Base-by-base conservation (phyloP, 2,113 vertebrate species). In the Scopus umbretta region DNA sequence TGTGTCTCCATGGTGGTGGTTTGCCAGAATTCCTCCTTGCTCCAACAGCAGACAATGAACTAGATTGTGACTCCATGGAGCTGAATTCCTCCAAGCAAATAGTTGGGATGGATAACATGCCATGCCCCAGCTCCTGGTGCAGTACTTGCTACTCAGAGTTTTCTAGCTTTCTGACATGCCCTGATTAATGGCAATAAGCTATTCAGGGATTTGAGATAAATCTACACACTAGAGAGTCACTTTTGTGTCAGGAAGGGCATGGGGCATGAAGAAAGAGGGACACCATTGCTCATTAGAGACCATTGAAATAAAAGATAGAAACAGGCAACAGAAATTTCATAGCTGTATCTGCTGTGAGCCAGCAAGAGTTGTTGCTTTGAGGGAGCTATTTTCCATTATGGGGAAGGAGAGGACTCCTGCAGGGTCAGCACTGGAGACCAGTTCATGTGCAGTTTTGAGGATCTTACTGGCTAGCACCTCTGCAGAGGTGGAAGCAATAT, bases 51-150 rank as follows among this genome's bases (percentile, higher is more conserved):
- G 72, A 96, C 86, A 92, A 86, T 71, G 86, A 92, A 75, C 47
- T 78, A 84, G 61, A 65, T 79, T 92, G 90, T 94, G 65, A 91
- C 65, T 91, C 72, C 68, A 81, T 38, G 73, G 73, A 96, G 65
- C 47, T 52, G 68, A 94, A 96, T 93, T 92, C 80, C 86, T 91
- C 56, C 65, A 80, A 92, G 76, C 20, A 95, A 94, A 92, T 86
- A 95, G 65, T 36, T 93, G 52, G 36, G 36, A 93, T 86, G 76
- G 76, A 80, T 81, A 87, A 75, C 52, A 89, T 56, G 21, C 67
- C 63, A 67, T 70, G 55, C 7, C 16, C 38, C 36, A 81, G 36
- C 56, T 84, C 16, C 56, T 78, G 71, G 45, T 78, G 45, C 9
- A 49, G 42, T 50, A 40, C 45, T 86, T 87, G 40, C 43, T 70